These are phyloP conservation scores for Accipiter cooperii DNA, from an alignment of 2,113 vertebrate species.

Conservation along the genomic window DNA sequence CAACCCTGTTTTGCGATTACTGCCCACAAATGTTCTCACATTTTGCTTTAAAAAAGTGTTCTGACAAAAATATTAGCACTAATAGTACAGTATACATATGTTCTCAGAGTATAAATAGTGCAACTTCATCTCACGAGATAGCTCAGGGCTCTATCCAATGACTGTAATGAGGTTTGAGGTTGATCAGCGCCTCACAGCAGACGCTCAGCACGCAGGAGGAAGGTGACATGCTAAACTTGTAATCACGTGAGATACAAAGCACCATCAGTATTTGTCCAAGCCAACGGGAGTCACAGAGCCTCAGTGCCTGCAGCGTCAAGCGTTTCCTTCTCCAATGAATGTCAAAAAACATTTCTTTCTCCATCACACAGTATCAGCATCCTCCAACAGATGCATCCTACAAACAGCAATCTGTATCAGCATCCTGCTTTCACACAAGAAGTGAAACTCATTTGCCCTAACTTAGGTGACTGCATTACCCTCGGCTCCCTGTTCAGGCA, in stretches of 20 bases:
- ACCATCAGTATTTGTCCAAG: neutral
- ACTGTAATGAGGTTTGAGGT: conserved; percentile 5
- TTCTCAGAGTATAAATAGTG: conserved; percentile 69
- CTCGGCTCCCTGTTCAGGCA: neutral
- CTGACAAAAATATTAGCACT: conserved; percentile 77
- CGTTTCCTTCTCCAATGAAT: neutral
- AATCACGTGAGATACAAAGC: neutral
- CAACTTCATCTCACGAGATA: conserved; percentile 46
- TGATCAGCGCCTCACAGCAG: neutral
- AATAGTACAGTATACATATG: conserved; percentile 76
- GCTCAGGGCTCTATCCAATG: neutral
- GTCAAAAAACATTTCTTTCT: neutral
- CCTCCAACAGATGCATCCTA: neutral
- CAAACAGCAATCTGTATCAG: neutral
- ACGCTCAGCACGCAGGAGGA: neutral
- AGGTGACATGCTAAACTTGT: neutral
- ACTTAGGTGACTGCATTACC: neutral
- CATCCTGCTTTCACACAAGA: neutral
- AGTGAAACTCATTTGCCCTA: neutral
- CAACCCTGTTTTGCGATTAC: conserved; percentile 69
- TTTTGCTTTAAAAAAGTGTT: conserved; percentile 69
- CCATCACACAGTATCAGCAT: neutral
- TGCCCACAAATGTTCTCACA: conserved; percentile 77
- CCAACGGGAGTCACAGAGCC: neutral
- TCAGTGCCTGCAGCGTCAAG: neutral